These are phyloP conservation scores for Apotomis turbidana DNA, from an alignment of 2,888 invertebrate species.

Conservation along the genomic window DNA sequence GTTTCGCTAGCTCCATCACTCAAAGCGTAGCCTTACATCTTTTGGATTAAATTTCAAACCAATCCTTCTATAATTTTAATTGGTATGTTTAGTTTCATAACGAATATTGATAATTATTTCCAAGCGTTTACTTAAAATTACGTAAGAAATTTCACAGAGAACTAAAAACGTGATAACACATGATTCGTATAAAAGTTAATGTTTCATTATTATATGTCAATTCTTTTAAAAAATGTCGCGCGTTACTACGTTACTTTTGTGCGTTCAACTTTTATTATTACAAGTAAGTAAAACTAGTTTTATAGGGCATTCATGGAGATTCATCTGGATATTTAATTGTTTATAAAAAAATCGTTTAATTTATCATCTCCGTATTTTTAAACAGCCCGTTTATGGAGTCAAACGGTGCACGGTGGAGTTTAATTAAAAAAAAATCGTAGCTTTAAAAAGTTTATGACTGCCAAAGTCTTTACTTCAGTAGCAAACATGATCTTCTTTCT, in stretches of 20 bases:
- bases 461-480: too few species aligned
- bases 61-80: conserved; percentile 1
- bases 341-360: neutral
- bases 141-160: conserved; percentile 29
- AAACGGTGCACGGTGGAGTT: neutral
- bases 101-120: conserved; percentile 34
- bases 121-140: conserved; percentile 17
- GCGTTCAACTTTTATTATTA: conserved; percentile 26
- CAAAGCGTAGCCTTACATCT: neutral
- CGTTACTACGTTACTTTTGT: conserved; percentile 16
- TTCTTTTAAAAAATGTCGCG: conserved; percentile 16
- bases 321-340: neutral
- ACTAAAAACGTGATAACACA: conserved; percentile 29
- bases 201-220: conserved; percentile 26
- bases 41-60: neutral
- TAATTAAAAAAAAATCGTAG: too few species aligned
- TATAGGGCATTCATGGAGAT: neutral
- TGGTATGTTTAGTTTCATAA: conserved; percentile 20
- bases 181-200: conserved; percentile 32
- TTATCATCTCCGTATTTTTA: neutral
- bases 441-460: too few species aligned
- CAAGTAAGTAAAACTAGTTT: conserved; percentile 19
- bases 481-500: too few species aligned
- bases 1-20: neutral
- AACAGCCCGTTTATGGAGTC: neutral